These are phyloP conservation scores for Rhynchophorus ferrugineus DNA, from an alignment of 1,140 invertebrate species.

Conservation along the genomic window DNA sequence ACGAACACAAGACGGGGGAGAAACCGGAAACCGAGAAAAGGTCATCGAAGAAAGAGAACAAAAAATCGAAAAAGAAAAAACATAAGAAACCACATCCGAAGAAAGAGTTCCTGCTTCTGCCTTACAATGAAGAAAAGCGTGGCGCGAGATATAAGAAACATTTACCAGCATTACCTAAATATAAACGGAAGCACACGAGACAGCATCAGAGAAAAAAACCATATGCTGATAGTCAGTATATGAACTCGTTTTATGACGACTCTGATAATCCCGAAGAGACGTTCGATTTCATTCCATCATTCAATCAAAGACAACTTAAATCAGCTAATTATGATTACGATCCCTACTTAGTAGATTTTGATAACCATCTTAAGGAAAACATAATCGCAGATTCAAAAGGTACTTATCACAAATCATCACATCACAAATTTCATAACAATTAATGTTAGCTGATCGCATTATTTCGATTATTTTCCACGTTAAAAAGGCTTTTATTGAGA, in stretches of 20 bases:
- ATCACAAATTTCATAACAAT: too few species aligned
- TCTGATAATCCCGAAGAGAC: neutral
- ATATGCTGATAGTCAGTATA: neutral
- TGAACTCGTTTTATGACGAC: neutral
- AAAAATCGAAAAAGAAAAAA: slow-evolving; percentile 1
- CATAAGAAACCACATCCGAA: neutral
- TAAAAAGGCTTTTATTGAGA: too few species aligned
- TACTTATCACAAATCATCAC: neutral
- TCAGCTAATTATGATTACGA: slow-evolving; percentile 14
- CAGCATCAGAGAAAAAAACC: slow-evolving; percentile 7
- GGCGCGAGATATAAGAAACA: slow-evolving; percentile 7
- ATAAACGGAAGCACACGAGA: slow-evolving; percentile 3
- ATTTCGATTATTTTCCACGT: too few species aligned
- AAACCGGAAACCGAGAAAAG: neutral
- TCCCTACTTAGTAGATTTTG: slow-evolving; percentile 11
- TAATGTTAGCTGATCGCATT: too few species aligned
- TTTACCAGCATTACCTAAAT: slow-evolving; percentile 1
- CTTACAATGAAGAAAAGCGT: neutral
- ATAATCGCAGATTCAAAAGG: neutral
- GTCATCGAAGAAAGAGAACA: slow-evolving; percentile 1
- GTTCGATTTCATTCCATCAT: slow-evolving; percentile 15
- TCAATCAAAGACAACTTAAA: slow-evolving; percentile 11
- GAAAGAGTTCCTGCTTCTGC: neutral
- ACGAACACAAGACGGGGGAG: neutral
- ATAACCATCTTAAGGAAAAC: neutral